Evolutionary conservation across 1,140 invertebrate species (phyloP).

Genomic region (Zaprionus taronus): DNA sequence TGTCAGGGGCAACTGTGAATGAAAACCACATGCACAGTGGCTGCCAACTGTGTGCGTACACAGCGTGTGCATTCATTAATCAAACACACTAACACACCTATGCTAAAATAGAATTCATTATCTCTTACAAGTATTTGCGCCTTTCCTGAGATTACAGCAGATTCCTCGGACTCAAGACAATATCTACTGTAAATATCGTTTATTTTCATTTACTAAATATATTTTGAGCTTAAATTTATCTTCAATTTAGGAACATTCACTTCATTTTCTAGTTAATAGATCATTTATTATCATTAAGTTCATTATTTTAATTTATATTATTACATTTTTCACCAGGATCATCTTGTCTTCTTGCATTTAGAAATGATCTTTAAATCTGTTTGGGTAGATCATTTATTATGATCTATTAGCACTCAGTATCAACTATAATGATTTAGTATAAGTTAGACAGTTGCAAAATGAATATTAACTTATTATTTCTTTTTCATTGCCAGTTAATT

Average conservation of each 20-base stretch:
- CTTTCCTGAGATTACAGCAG: background rate
- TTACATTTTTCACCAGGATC: background rate
- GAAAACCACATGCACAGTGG: constrained; percentile 44
- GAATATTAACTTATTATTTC: no score
- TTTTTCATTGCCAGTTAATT: no score
- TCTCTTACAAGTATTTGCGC: background rate
- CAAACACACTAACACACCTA: constrained; percentile 2
- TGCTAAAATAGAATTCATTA: background rate
- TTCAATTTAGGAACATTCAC: background rate
- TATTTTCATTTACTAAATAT: background rate
- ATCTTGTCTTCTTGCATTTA: no score
- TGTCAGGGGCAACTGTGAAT: constrained; percentile 26
- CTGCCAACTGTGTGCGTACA: constrained; percentile 31
- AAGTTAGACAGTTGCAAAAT: no score
- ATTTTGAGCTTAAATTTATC: background rate
- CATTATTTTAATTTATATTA: background rate
- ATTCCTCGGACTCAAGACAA: background rate
- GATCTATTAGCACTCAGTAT: no score
- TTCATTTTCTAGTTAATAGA: background rate
- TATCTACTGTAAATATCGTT: background rate
- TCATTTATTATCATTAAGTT: background rate
- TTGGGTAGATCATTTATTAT: no score
- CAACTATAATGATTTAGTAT: no score
- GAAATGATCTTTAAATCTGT: no score
- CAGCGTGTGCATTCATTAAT: constrained; percentile 5